Percentiles rank a stretch among this genome's conserved stretches.
phyloP scores from a whole-genome alignment of 2,113 vertebrate genomes.

The Trogon melanurus region DNA sequence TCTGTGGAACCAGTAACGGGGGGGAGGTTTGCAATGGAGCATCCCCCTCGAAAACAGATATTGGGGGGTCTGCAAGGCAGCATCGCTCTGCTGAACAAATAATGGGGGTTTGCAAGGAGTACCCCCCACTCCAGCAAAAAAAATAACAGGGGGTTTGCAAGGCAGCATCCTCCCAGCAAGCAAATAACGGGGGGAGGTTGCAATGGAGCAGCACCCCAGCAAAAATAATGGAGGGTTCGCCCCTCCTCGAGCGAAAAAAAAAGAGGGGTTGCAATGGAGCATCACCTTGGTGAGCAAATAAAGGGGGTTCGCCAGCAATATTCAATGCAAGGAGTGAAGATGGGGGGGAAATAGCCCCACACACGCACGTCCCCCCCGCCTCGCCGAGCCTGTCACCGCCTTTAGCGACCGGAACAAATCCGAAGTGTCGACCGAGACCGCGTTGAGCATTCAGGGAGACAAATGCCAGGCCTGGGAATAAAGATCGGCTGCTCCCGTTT shows the following conservation, averaged over 20 bases:
- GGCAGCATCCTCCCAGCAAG: accelerated
- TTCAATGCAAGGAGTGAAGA: accelerated
- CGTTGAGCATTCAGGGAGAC: conserved; percentile 36
- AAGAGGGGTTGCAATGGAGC: accelerated
- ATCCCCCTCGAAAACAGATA: accelerated
- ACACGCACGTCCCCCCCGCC: not conserved
- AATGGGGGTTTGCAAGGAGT: not conserved
- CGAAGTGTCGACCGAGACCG: conserved; percentile 20
- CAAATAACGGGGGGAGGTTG: not conserved
- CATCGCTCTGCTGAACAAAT: accelerated
- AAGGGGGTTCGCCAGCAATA: not conserved
- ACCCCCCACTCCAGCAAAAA: not conserved
- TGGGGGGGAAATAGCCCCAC: not conserved
- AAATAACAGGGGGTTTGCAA: not conserved
- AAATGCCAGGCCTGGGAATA: not conserved
- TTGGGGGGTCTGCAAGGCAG: accelerated
- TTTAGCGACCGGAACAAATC: conserved; percentile 69
- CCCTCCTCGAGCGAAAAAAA: not conserved
- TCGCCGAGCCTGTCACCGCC: not conserved
- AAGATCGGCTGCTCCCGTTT: conserved; percentile 19
- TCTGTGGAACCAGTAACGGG: accelerated
- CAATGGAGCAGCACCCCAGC: accelerated
- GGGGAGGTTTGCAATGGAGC: not conserved
- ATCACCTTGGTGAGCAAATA: not conserved
- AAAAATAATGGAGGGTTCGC: too few relatives aligned